These are phyloP conservation scores for Hirtodrosophila duncani DNA, from an alignment of 2,888 invertebrate species.

Conservation along the genomic window DNA sequence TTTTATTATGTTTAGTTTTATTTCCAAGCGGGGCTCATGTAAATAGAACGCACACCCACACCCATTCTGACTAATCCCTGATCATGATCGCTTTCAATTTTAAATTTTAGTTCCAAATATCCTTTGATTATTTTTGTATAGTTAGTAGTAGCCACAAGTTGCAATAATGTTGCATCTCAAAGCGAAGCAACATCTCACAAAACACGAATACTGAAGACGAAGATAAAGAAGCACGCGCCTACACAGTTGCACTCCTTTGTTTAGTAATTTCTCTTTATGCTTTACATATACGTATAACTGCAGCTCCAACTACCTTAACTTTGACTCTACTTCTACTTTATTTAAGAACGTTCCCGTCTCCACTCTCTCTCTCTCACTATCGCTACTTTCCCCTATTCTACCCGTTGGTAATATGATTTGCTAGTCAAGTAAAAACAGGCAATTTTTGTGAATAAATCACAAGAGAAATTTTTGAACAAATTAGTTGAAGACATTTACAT, in stretches of 20 bases:
- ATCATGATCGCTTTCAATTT: constrained; percentile 38
- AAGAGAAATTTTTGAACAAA: constrained; percentile 54
- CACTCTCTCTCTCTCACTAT: constrained; percentile 17
- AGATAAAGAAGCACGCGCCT: constrained; percentile 15
- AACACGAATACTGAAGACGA: constrained; percentile 13
- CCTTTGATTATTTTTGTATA: constrained; percentile 52
- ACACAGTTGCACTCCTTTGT: constrained; percentile 5
- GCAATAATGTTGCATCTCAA: constrained; percentile 70
- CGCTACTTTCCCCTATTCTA: constrained; percentile 30
- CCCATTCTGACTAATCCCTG: constrained; percentile 21
- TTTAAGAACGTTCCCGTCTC: constrained; percentile 3
- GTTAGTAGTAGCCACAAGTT: constrained; percentile 64
- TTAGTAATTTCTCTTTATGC: constrained; percentile 13
- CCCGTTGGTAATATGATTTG: constrained; percentile 55
- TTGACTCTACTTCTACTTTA: constrained; percentile 13
- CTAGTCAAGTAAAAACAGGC: constrained; percentile 67
- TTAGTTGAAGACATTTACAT: constrained; percentile 40
- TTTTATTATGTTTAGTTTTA: constrained; percentile 1
- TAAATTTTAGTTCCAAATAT: constrained; percentile 38
- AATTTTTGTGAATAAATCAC: constrained; percentile 55
- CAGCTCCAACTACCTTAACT: no score
- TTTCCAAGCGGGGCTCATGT: constrained; percentile 25
- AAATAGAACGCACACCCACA: constrained; percentile 23
- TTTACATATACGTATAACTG: no score
- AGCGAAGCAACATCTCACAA: constrained; percentile 60